Base-by-base conservation (phyloP, 1,140 invertebrate genomes). In the Sarcophaga bullata region DNA sequence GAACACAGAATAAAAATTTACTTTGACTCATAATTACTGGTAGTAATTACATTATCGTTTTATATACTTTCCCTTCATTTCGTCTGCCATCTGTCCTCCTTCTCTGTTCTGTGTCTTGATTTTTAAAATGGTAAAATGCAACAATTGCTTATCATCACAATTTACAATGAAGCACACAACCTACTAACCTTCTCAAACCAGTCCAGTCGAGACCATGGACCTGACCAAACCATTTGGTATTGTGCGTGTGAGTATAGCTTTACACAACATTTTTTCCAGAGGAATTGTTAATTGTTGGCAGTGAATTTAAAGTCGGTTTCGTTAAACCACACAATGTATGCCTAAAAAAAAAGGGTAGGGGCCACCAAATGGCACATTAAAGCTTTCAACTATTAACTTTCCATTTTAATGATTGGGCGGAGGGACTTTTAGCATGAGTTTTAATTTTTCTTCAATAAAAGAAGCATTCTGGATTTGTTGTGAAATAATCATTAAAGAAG, bases 21-120 rank as follows among this genome's bases (percentile, higher is more conserved):
- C 62, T 68, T 68, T 68, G 62, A 68, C 62, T 68, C 62, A 68
- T 68, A 68, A 68, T 68, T 68, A 68, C 62, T 68, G 62, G 62
- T 68, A 19, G 62, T 68, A 68, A 68, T 68, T 68, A 68, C 17
- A 68, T 68, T 68, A 68, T 4, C 62, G 62, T 68, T 15, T 15
- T 62, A 7, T 68, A 68, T 68, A 9, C 19, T 9, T 68, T 68
- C 9, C 19, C 19, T 25, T 68, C 62, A 19, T 17, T 25, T 68
- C 17, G 19, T n/a, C 7, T 25, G 54, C 1, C 15, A 1, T 58
- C 54, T 4, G 54, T 58, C 54, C 54, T 58, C n/a, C 11, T 13
- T 58, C 11, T 15, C 62, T 25, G 4, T 37, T 37, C 25, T 2
- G 4, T 2, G 25, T 2, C 4, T 37, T 37, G 25, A 37, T 37